phyloP scores from a whole-genome alignment of 1,140 invertebrate genomes.

The Drosophila pachea region DNA sequence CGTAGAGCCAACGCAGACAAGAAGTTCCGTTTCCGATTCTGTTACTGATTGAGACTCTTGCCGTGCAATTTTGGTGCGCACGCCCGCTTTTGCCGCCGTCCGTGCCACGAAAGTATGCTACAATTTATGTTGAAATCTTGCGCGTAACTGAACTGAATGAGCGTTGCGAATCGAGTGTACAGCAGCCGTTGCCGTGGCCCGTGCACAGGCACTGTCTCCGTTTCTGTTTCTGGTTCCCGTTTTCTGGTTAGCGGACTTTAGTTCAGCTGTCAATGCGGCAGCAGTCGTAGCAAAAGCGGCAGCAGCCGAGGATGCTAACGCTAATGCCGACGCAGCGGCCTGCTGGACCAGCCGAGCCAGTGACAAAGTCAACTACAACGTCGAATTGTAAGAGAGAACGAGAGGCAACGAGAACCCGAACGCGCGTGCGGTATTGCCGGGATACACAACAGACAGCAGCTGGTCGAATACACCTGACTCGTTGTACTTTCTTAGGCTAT shows the following conservation, averaged over 20 bases:
- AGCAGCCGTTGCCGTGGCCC: constrained; percentile 52
- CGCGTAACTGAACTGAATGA: constrained; percentile 38
- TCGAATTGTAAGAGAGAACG: neutral
- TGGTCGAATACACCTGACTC: constrained; percentile 21
- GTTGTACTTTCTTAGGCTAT: neutral
- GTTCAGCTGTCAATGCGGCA: constrained; percentile 31
- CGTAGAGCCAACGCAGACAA: constrained; percentile 23
- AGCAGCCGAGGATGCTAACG: constrained; percentile 38
- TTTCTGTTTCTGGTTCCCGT: constrained; percentile 36
- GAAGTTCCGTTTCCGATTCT: constrained; percentile 38
- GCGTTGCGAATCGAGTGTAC: constrained; percentile 39
- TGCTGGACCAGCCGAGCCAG: constrained; percentile 40
- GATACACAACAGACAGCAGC: constrained; percentile 28
- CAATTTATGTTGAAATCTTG: constrained; percentile 72
- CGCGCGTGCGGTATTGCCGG: constrained; percentile 23
- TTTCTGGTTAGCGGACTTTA: constrained; percentile 32
- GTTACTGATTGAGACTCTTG: constrained; percentile 46
- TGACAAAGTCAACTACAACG: constrained; percentile 33
- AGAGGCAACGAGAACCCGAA: constrained; percentile 14
- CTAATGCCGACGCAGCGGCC: constrained; percentile 21
- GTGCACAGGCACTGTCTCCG: constrained; percentile 51
- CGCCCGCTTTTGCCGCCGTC: constrained; percentile 56
- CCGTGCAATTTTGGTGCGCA: constrained; percentile 63
- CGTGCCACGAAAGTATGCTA: constrained; percentile 58
- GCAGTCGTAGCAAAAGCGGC: neutral